phyloP scores from a whole-genome alignment of 1,140 invertebrate species.

The Globodera rostochiensis region DNA sequence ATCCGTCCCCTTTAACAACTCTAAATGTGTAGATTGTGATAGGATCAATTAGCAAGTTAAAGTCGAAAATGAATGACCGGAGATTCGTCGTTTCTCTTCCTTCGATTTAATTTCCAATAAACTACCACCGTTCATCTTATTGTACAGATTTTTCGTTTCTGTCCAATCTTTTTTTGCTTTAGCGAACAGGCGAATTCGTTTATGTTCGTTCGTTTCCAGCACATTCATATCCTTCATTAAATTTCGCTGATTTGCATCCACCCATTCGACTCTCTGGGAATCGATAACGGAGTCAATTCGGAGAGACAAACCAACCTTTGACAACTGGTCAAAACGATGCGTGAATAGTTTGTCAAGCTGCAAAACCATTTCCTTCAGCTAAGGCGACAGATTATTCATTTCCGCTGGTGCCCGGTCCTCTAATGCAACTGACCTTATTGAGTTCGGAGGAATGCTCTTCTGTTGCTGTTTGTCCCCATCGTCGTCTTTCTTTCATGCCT shows the following conservation, averaged over 20 bases:
- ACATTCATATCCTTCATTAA: conserved; percentile 43
- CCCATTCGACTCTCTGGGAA: conserved; percentile 39
- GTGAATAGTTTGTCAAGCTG: conserved; percentile 34
- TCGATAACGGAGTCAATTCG: not conserved
- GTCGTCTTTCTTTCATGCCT: not conserved
- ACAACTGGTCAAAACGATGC: conserved; percentile 32
- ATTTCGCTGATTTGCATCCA: conserved; percentile 45
- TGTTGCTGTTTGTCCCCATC: not conserved
- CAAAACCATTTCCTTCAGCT: conserved; percentile 37
- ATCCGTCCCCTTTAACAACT: conserved; percentile 10
- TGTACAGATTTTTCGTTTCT: conserved; percentile 43
- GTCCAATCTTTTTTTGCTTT: conserved; percentile 30
- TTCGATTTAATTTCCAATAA: conserved; percentile 46
- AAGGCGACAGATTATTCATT: not conserved
- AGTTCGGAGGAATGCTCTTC: not conserved
- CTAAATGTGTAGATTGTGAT: not conserved
- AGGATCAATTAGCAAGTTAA: not conserved
- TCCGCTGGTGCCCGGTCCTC: not conserved
- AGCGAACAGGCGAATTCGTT: conserved; percentile 36
- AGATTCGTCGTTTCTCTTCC: conserved; percentile 36
- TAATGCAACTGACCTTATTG: not conserved
- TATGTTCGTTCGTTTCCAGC: conserved; percentile 33
- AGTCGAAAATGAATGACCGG: conserved; percentile 27
- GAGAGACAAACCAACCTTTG: conserved; percentile 14
- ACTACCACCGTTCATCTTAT: conserved; percentile 25